Evolutionary conservation across 2,797 vertebrate genomes (phyloP).

Genomic region (Lepilemur septentrionalis): DNA sequence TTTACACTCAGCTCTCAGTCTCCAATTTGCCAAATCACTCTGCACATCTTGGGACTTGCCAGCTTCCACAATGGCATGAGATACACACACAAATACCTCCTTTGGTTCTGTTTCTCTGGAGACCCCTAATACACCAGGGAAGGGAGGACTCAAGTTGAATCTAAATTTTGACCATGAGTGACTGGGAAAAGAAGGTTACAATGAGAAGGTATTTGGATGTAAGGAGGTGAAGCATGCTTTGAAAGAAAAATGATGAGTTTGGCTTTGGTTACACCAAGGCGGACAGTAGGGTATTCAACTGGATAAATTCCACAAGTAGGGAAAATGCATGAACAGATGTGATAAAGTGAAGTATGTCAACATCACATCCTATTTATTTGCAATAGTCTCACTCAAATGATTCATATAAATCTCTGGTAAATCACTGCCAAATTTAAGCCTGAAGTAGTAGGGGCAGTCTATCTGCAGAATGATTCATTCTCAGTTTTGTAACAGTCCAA

Average conservation of each 20-base stretch:
- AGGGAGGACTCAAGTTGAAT: neutral
- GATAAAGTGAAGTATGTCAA: neutral
- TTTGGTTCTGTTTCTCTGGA: neutral
- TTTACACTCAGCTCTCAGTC: neutral
- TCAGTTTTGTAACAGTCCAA: neutral
- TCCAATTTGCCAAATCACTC: neutral
- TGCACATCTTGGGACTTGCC: neutral
- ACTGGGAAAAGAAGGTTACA: neutral
- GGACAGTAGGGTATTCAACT: neutral
- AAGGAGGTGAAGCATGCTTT: neutral
- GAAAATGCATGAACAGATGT: neutral
- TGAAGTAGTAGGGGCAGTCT: neutral
- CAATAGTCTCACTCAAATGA: neutral
- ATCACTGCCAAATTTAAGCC: neutral
- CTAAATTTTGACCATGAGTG: neutral
- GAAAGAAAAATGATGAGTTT: slow-evolving; percentile 10
- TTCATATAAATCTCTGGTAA: neutral
- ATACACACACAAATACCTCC: no score
- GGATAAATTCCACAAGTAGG: neutral
- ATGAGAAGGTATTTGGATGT: neutral
- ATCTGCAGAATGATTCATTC: neutral
- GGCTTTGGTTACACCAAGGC: neutral
- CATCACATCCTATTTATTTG: neutral
- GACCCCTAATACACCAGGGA: neutral
- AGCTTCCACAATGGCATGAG: neutral